These are phyloP conservation scores for Propithecus deckenii DNA, from an alignment of 2,797 vertebrate species.

Conservation along the genomic window DNA sequence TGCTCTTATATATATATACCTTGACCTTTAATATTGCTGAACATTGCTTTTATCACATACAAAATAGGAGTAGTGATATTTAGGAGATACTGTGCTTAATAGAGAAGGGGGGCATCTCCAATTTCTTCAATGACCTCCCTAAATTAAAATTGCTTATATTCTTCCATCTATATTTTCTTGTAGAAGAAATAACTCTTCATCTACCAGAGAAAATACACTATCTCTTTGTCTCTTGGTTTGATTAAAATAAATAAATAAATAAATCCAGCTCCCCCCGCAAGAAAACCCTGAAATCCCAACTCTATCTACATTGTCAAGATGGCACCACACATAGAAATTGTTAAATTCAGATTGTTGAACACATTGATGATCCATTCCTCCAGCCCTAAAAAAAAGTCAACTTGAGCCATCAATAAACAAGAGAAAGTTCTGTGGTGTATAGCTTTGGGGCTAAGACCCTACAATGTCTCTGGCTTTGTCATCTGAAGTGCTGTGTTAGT, in stretches of 20 bases:
- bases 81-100: neutral
- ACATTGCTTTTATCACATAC: neutral
- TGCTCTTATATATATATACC: neutral
- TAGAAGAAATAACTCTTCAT: neutral
- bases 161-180: neutral
- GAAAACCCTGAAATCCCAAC: neutral
- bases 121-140: neutral
- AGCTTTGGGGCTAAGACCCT: neutral
- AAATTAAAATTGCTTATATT: neutral
- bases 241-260: neutral
- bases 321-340: neutral
- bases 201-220: neutral
- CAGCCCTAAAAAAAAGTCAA: neutral
- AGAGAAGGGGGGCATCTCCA: neutral
- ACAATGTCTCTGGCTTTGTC: neutral
- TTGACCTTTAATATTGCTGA: constrained; percentile 26
- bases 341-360: neutral
- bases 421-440: neutral
- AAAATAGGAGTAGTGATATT: neutral
- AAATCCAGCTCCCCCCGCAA: neutral
- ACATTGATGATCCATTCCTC: neutral
- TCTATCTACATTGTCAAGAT: neutral
- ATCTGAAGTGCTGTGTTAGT: neutral
- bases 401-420: neutral
- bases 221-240: neutral